Conservation (phyloP, 1,140 invertebrate genomes). For the Artemia franciscana region DNA sequence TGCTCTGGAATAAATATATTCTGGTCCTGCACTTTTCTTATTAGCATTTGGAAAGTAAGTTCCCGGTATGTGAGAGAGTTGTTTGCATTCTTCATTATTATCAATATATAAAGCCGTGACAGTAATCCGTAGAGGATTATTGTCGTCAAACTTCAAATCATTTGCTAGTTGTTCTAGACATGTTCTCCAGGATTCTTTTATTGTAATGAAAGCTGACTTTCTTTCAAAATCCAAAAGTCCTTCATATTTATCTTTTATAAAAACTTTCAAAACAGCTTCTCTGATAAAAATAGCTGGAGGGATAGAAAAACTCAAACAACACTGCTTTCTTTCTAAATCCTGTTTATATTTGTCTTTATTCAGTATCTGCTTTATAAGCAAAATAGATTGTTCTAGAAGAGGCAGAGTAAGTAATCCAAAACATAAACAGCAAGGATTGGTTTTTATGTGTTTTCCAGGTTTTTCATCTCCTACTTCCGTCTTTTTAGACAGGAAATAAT, state of each 20-base stretch:
- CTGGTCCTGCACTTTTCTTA: constrained; percentile 18
- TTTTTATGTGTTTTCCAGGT: constrained; percentile 12
- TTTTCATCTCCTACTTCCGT: constrained; percentile 3
- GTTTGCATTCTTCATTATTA: constrained; percentile 19
- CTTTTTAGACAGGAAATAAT: not conserved
- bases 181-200: constrained; percentile 39
- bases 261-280: constrained; percentile 23
- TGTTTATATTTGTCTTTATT: constrained; percentile 15
- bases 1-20: constrained; percentile 26
- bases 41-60: constrained; percentile 9
- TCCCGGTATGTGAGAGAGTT: constrained; percentile 16
- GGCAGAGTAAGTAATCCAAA: constrained; percentile 28
- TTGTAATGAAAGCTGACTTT: constrained; percentile 13
- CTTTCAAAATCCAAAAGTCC: constrained; percentile 11
- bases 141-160: constrained; percentile 23
- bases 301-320: constrained; percentile 24
- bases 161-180: constrained; percentile 22
- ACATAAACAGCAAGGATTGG: constrained; percentile 28
- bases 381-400: constrained; percentile 11
- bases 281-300: constrained; percentile 24
- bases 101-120: constrained; percentile 27
- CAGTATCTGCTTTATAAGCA: constrained; percentile 16
- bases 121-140: constrained; percentile 22
- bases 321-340: constrained; percentile 24
- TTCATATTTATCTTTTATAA: constrained; percentile 16